Conservation (phyloP, 1,140 invertebrate species). For the Bombus terrestris region DNA sequence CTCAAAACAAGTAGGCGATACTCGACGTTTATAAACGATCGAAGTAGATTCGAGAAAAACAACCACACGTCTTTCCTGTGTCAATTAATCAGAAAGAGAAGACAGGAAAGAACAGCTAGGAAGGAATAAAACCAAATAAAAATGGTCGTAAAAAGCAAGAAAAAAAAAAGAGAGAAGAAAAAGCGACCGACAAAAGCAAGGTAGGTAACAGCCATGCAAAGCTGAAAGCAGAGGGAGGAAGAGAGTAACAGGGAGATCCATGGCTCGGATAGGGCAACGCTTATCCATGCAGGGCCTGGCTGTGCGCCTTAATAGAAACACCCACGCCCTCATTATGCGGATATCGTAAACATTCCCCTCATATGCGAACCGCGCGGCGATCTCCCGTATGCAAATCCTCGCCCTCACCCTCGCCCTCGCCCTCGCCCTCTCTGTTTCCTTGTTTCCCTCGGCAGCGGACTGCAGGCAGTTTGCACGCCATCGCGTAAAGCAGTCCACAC, state of each 20-base stretch:
- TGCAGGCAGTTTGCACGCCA: conserved; percentile 65
- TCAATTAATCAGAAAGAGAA: background rate
- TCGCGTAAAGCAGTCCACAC: conserved; percentile 63
- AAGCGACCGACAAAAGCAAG: background rate
- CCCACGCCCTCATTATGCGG: conserved; percentile 71
- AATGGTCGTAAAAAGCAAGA: background rate
- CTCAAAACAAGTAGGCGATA: background rate
- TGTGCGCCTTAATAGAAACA: conserved; percentile 70
- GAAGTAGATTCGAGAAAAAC: background rate
- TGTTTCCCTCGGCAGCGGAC: conserved; percentile 21
- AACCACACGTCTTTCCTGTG: background rate
- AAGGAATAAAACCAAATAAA: background rate
- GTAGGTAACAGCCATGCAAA: background rate
- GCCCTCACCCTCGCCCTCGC: conserved; percentile 20
- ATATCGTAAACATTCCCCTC: conserved; percentile 71
- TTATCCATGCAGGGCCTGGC: conserved; percentile 34
- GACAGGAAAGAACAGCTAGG: background rate
- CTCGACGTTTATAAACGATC: too few species aligned
- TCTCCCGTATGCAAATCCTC: conserved; percentile 68
- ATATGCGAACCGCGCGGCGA: conserved; percentile 50
- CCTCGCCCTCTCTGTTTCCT: conserved; percentile 17
- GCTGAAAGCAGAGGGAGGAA: background rate
- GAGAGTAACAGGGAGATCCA: conserved; percentile 30
- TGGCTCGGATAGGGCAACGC: conserved; percentile 54
- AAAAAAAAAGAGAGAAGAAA: background rate